Conservation (phyloP, 2,888 invertebrate genomes). For the Trisateles emortualis region DNA sequence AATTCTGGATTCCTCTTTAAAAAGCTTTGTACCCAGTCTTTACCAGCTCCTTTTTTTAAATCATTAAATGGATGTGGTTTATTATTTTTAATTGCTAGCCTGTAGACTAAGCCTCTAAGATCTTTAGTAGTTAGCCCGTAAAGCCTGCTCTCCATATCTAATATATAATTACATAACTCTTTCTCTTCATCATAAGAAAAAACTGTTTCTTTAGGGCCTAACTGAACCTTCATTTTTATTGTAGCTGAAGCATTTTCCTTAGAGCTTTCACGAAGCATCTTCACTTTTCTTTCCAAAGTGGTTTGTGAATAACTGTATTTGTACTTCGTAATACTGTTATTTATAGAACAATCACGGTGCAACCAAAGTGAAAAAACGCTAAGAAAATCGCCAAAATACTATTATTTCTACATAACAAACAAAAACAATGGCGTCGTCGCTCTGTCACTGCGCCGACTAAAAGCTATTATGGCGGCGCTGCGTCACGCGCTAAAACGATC, state of each 20-base stretch:
- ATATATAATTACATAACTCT: not conserved
- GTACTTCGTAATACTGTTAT: too few species aligned
- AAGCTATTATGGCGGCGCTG: not conserved
- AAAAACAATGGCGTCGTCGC: too few species aligned
- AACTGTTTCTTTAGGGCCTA: not conserved
- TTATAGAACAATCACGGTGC: not conserved
- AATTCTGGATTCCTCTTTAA: not conserved
- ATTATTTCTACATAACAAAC: too few species aligned
- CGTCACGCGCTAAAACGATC: not conserved
- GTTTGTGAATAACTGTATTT: too few species aligned
- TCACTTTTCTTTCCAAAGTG: too few species aligned
- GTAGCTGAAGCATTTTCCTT: too few species aligned
- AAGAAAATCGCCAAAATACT: too few species aligned
- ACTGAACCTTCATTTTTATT: too few species aligned
- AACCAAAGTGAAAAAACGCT: not conserved
- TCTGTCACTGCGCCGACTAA: not conserved
- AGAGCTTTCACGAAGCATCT: too few species aligned
- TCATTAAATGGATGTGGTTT: not conserved
- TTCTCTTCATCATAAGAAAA: not conserved
- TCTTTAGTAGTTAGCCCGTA: not conserved
- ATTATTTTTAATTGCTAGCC: not conserved
- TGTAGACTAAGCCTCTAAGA: not conserved
- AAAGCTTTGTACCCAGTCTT: not conserved
- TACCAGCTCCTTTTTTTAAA: not conserved
- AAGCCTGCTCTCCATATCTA: not conserved